These are phyloP conservation scores for Ephestia elutella DNA, from an alignment of 1,140 invertebrate species.

Conservation along the genomic window DNA sequence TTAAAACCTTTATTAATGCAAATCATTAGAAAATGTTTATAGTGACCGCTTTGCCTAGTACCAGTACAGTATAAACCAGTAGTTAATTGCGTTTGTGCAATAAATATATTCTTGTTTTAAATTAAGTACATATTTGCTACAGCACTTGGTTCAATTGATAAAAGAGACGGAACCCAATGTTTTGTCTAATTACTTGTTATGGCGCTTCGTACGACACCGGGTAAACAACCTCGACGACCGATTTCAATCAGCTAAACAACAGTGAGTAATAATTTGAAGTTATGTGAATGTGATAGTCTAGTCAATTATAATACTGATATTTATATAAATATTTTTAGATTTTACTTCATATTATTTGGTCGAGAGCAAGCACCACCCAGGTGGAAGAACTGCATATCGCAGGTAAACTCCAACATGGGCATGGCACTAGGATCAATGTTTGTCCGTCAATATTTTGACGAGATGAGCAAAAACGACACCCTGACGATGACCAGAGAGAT, in stretches of 20 bases:
- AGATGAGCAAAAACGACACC: constrained; percentile 87
- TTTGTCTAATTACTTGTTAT: constrained; percentile 87
- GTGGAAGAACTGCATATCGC: constrained; percentile 89
- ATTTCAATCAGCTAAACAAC: constrained; percentile 81
- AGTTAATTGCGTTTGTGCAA: no score
- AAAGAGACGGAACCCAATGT: constrained; percentile 54
- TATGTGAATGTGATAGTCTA: no score
- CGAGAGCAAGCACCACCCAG: constrained; percentile 82
- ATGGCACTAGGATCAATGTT: constrained; percentile 90
- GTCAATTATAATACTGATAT: not conserved
- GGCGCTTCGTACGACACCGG: constrained; percentile 90
- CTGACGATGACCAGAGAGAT: constrained; percentile 90
- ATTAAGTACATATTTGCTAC: not conserved
- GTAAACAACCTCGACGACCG: constrained; percentile 89
- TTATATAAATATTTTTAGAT: constrained; percentile 35
- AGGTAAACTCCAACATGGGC: constrained; percentile 88
- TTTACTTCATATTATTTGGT: constrained; percentile 78
- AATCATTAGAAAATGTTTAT: no score
- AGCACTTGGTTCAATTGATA: constrained; percentile 72
- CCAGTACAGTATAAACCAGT: no score
- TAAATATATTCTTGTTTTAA: no score
- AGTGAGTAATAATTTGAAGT: constrained; percentile 45
- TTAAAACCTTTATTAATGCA: no score
- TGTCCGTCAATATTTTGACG: constrained; percentile 89
- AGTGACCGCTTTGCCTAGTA: no score